Evolutionary conservation across 1,140 invertebrate genomes (phyloP).

Genomic region (Uloborus diversus): DNA sequence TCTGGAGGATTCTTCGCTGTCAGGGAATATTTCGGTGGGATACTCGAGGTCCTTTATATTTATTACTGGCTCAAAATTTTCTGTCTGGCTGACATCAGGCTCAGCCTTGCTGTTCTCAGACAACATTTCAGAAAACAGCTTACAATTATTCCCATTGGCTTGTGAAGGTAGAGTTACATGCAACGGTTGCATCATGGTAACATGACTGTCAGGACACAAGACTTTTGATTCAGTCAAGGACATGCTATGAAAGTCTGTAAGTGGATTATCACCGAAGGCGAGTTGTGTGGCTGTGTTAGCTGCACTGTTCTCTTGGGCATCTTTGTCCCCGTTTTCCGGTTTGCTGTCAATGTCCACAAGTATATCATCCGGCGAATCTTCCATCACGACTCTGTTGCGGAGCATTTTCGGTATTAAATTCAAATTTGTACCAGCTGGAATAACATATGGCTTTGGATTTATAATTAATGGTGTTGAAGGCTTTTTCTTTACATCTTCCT

Average conservation of each 20-base stretch:
- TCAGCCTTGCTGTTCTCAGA: not conserved
- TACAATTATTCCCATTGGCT: not conserved
- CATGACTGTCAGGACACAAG: not conserved
- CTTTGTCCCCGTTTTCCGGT: not conserved
- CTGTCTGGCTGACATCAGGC: not conserved
- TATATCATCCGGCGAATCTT: slow-evolving; percentile 14
- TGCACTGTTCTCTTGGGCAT: not conserved
- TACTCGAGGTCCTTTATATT: slow-evolving; percentile 41
- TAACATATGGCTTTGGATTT: slow-evolving; percentile 71
- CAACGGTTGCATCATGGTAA: not conserved
- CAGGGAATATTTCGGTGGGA: slow-evolving; percentile 38
- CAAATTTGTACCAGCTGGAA: slow-evolving; percentile 71
- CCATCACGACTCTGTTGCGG: slow-evolving; percentile 8
- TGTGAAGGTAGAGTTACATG: not conserved
- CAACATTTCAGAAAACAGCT: not conserved
- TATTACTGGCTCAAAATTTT: not conserved
- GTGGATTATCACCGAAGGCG: not conserved
- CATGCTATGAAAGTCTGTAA: not conserved
- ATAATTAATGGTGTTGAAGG: slow-evolving; percentile 10
- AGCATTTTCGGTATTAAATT: slow-evolving; percentile 48
- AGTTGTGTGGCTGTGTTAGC: not conserved
- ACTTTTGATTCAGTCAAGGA: not conserved
- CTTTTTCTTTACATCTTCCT: slow-evolving; percentile 71
- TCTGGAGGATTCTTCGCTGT: not conserved
- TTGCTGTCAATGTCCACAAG: slow-evolving; percentile 30